Base-by-base conservation (phyloP, 2,888 invertebrate species). In the Tiphia femorata region DNA sequence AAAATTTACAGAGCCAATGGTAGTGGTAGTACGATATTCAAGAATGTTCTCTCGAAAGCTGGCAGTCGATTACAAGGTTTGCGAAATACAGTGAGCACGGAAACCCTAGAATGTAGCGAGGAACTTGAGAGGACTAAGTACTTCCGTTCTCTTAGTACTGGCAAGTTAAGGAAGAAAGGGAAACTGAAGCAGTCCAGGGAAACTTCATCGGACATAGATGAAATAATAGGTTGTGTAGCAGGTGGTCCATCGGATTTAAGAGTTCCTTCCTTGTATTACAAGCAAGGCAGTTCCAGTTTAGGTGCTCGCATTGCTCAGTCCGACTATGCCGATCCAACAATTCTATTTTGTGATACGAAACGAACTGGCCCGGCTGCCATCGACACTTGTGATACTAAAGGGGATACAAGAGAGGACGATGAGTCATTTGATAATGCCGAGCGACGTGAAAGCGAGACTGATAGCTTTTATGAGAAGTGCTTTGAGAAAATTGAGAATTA, bases 231-330 rank as follows among this genome's bases (percentile, higher is more conserved):
- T 2, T 77, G 73, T 41, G 66, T 69, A 2, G 59, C 67, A 0
- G 61, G 56, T 3, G 63, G 62, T 5, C 43, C 37, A 1, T 49
- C 65, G 1, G 59, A 68, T 19, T 51, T 62, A 0, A 67, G 72
- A 23, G 58, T 73, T 43, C 64, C 74, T n/a, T 65, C 79, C 3
- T 38, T 76, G 0, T 82, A 80, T 42, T 91, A 92, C 75, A 91
- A 91, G 77, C 93, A 92, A 82, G 93, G 94, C 8, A 94, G 94
- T 67, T 91, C 92, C 65, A 88, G 90, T 57, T 88, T 95, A 66
- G 95, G 95, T 0, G 95, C 95, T 33, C 89, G 95, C 63, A 94
- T 96, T 78, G 96, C 96, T 0, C 90, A 93, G 68, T 91, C 93
- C 0, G 95, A 95, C 78, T 95, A 95, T 73, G 93, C 91, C 0